Conservation (phyloP, 1,140 invertebrate species). For the Scaptomyza pallida region DNA sequence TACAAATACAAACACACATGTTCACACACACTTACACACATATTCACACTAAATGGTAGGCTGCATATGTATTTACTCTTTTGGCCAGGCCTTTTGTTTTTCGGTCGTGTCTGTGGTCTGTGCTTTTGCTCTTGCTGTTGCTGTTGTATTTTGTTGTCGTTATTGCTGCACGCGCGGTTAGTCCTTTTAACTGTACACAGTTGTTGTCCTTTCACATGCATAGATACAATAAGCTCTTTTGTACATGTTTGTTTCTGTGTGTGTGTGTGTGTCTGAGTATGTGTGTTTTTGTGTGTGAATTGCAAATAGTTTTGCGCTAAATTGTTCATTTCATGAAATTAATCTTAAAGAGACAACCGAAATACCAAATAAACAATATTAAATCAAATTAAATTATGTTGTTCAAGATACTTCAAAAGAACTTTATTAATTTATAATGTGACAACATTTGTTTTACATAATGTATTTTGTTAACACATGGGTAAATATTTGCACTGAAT, state of each 20-base stretch:
- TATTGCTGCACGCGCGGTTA: slow-evolving; percentile 34
- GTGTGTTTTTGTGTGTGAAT: not conserved
- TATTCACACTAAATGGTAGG: slow-evolving; percentile 4
- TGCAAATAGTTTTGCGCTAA: slow-evolving; percentile 17
- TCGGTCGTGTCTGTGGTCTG: slow-evolving; percentile 38
- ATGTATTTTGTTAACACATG: not conserved
- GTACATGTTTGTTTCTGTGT: not conserved
- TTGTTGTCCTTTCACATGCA: slow-evolving; percentile 22
- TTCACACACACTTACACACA: slow-evolving; percentile 13
- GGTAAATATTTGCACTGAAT: not conserved
- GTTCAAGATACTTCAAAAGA: no score
- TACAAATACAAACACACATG: slow-evolving; percentile 7
- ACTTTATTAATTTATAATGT: no score
- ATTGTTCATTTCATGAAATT: slow-evolving; percentile 24
- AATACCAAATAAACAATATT: not conserved
- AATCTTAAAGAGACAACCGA: slow-evolving; percentile 7
- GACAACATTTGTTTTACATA: no score
- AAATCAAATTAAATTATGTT: no score
- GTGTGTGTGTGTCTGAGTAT: not conserved
- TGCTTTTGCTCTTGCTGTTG: not conserved
- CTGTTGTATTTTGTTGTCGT: slow-evolving; percentile 12
- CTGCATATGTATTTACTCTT: slow-evolving; percentile 30
- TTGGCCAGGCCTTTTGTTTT: slow-evolving; percentile 44
- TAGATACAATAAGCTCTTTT: slow-evolving; percentile 21
- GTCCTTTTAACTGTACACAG: slow-evolving; percentile 35